These are phyloP conservation scores for Sarcophaga caerulescens DNA, from an alignment of 2,888 invertebrate species.

Conservation along the genomic window DNA sequence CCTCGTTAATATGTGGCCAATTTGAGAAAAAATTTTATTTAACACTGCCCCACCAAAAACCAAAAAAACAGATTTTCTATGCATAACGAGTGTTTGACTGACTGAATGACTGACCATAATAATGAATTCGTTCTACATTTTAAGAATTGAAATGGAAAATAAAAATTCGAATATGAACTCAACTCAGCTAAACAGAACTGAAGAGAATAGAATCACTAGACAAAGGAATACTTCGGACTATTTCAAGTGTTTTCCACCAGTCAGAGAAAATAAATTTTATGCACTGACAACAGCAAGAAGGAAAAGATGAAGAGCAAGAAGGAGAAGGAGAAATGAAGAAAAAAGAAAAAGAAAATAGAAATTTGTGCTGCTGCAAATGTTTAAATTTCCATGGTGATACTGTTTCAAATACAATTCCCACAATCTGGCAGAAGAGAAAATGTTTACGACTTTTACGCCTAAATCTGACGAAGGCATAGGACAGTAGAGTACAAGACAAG, in stretches of 20 bases:
- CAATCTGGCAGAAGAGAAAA: not conserved
- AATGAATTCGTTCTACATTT: conserved; percentile 59
- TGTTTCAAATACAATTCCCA: conserved; percentile 41
- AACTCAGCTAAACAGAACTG: not conserved
- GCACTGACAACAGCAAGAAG: not conserved
- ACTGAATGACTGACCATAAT: conserved; percentile 56
- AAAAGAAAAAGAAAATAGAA: not conserved
- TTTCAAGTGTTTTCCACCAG: not conserved
- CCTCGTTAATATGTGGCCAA: not conserved
- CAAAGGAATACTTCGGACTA: not conserved
- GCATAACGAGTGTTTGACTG: not conserved
- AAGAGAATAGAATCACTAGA: not conserved
- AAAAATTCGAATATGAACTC: not conserved
- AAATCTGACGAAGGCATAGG: not conserved
- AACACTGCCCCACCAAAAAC: no score
- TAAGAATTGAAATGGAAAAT: conserved; percentile 4
- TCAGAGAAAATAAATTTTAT: not conserved
- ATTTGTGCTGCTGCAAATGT: conserved; percentile 59
- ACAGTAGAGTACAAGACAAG: not conserved
- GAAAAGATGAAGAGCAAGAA: not conserved
- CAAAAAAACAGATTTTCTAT: no score
- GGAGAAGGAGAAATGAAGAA: not conserved
- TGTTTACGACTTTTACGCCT: not conserved
- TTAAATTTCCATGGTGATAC: conserved; percentile 19
- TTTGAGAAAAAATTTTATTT: not conserved